Percentiles rank a stretch among this genome's conserved stretches.
Evolutionary conservation across 2,888 invertebrate genomes (phyloP).

Genomic region (Sphaerophoria taeniata): DNA sequence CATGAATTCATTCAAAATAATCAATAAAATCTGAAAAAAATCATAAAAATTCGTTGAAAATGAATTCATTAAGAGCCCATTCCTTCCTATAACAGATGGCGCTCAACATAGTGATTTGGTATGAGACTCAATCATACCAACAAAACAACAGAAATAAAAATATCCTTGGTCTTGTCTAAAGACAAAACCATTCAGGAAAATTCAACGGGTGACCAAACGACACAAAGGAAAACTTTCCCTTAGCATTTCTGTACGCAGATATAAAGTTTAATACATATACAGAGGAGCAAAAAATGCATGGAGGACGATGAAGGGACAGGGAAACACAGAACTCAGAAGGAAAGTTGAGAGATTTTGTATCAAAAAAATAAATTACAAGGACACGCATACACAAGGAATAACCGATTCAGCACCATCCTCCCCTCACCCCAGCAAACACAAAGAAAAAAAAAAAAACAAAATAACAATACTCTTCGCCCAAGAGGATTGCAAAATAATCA

Average conservation of each 20-base stretch:
- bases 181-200: conserved; percentile 62
- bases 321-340: background rate
- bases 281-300: background rate
- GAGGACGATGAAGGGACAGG: background rate
- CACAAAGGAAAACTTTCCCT: conserved; percentile 59
- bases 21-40: no score
- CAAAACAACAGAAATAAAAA: background rate
- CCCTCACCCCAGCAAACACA: conserved; percentile 12
- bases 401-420: background rate
- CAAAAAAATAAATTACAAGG: conserved; percentile 53
- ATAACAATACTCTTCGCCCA: conserved; percentile 42
- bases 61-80: no score
- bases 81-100: no score
- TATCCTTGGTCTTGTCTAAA: conserved; percentile 44
- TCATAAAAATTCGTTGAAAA: no score
- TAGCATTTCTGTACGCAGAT: background rate
- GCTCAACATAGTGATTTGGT: background rate
- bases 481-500: conserved; percentile 65
- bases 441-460: background rate
- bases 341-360: background rate
- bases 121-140: conserved; percentile 17
- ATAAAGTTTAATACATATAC: conserved; percentile 15
- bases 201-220: conserved; percentile 66
- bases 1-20: no score
- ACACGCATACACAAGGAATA: conserved; percentile 39